Evolutionary conservation across 2,888 invertebrate species (phyloP).

Genomic region (Pecten maximus): DNA sequence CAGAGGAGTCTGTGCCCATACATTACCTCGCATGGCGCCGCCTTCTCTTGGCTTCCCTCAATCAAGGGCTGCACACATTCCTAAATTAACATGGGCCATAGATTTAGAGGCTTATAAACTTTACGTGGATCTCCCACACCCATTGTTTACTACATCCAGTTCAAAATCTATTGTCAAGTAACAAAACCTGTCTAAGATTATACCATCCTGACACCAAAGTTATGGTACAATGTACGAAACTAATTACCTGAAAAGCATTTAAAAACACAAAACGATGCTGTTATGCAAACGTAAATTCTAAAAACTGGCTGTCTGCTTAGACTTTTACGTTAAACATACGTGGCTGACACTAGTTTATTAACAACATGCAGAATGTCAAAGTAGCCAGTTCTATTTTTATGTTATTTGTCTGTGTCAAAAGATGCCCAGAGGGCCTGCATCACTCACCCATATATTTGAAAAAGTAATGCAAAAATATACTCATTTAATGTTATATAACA

Average conservation of each 20-base stretch:
- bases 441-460: too few species aligned
- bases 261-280: not conserved
- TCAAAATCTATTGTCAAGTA: not conserved
- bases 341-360: not conserved
- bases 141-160: not conserved
- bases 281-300: not conserved
- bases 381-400: not conserved
- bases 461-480: too few species aligned
- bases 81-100: conserved; percentile 7
- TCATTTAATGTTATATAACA: too few species aligned
- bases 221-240: not conserved
- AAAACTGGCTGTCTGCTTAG: not conserved
- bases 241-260: not conserved
- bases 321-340: not conserved
- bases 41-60: conserved; percentile 18
- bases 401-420: not conserved
- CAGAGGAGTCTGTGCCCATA: not conserved
- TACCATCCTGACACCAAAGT: not conserved
- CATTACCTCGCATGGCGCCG: not conserved
- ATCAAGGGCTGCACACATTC: conserved; percentile 9
- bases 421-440: too few species aligned
- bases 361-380: not conserved
- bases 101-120: not conserved
- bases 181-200: not conserved
- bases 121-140: not conserved